Percentiles rank a stretch among this genome's conserved stretches.
phyloP scores from a whole-genome alignment of 2,888 invertebrate species.

The Pseudococcus jackbeardsleyi region DNA sequence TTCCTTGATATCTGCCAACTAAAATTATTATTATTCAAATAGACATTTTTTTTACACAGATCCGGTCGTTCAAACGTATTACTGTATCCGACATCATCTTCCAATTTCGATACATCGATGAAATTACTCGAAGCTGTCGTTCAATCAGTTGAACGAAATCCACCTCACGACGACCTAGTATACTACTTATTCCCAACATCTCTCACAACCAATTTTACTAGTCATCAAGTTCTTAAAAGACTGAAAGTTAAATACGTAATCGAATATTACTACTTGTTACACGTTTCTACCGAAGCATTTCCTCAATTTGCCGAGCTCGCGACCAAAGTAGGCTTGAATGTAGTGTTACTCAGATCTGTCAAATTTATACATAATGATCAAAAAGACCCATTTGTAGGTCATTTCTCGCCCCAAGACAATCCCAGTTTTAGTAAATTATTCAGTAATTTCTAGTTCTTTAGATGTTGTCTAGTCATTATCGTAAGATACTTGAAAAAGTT shows the following conservation, averaged over 20 bases:
- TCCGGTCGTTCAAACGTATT: constrained; percentile 22
- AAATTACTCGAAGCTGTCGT: constrained; percentile 1
- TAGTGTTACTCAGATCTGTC: neutral
- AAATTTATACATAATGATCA: constrained; percentile 5
- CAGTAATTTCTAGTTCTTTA: neutral
- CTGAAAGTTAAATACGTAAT: constrained; percentile 37
- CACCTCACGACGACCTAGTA: constrained; percentile 41
- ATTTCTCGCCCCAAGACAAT: constrained; percentile 15
- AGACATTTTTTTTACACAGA: neutral
- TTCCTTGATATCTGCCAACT: neutral
- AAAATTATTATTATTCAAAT: neutral
- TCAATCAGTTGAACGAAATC: neutral
- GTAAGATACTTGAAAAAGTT: neutral
- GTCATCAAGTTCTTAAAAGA: constrained; percentile 25
- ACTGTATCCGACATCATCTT: constrained; percentile 32
- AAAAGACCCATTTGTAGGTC: neutral
- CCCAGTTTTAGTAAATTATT: constrained; percentile 37
- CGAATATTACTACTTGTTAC: constrained; percentile 4
- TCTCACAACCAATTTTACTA: constrained; percentile 48
- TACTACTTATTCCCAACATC: constrained; percentile 50
- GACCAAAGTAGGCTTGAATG: constrained; percentile 46
- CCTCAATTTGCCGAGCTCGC: neutral
- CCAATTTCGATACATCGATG: constrained; percentile 42
- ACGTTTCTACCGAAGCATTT: constrained; percentile 49
- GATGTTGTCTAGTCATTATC: constrained; percentile 18